Conservation (phyloP, 2,113 vertebrate genomes). For the Muntiacus muntjak region DNA sequence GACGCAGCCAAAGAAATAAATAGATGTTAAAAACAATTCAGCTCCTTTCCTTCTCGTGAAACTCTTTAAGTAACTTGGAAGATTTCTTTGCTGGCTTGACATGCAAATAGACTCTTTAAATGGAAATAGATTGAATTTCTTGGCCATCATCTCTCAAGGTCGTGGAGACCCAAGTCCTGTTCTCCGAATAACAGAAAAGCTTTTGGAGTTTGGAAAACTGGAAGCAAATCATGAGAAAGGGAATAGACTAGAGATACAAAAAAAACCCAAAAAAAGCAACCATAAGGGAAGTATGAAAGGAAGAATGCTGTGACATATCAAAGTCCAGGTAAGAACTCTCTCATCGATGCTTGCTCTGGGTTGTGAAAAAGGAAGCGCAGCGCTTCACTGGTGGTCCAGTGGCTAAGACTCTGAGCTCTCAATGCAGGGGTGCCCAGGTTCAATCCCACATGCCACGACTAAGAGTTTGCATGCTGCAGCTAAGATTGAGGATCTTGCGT, state of each 20-base stretch:
- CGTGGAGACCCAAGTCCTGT: neutral
- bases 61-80: neutral
- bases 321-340: fast-evolving
- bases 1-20: neutral
- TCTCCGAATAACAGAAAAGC: neutral
- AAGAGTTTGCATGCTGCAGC: neutral
- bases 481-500: neutral
- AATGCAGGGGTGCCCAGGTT: neutral
- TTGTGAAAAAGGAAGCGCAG: neutral
- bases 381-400: neutral
- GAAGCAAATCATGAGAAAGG: neutral
- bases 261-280: neutral
- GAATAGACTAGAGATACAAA: too few species aligned
- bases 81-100: neutral
- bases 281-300: neutral
- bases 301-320: fast-evolving
- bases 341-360: neutral
- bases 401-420: neutral
- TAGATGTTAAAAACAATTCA: neutral
- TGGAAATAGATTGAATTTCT: neutral
- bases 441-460: neutral
- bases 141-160: neutral
- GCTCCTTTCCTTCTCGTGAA: neutral
- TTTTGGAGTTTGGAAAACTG: neutral
- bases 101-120: neutral